These are phyloP conservation scores for Meteorus colon DNA, from an alignment of 2,888 invertebrate species.

Conservation along the genomic window DNA sequence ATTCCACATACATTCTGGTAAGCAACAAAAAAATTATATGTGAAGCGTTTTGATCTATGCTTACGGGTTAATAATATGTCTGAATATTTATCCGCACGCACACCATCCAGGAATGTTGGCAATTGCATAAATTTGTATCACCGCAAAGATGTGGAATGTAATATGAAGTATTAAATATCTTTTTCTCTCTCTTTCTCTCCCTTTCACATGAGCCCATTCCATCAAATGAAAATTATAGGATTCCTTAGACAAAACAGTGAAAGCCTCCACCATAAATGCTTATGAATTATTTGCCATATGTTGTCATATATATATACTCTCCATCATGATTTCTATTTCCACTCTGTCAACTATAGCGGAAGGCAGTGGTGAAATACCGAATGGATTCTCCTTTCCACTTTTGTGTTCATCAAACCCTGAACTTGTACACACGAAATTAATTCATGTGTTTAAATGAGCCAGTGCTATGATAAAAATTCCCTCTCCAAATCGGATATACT, in stretches of 20 bases:
- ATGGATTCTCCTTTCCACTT: not conserved
- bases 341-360: not conserved
- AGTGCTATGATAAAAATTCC: constrained; percentile 77
- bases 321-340: not conserved
- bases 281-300: constrained; percentile 1
- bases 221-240: not conserved
- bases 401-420: not conserved
- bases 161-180: not conserved
- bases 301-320: constrained; percentile 6
- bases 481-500: constrained; percentile 75
- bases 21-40: constrained; percentile 67
- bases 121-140: not conserved
- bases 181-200: not conserved
- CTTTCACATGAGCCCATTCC: not conserved
- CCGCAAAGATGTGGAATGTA: not conserved
- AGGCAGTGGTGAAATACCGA: not conserved
- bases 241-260: not conserved
- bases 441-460: constrained; percentile 66
- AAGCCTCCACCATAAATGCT: not conserved
- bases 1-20: constrained; percentile 58
- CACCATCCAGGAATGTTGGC: not conserved
- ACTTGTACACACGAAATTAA: constrained; percentile 27
- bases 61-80: not conserved
- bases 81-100: not conserved
- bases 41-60: constrained; percentile 12